These are phyloP conservation scores for Platycercus adscitus DNA, from an alignment of 2,113 vertebrate species.

Conservation along the genomic window DNA sequence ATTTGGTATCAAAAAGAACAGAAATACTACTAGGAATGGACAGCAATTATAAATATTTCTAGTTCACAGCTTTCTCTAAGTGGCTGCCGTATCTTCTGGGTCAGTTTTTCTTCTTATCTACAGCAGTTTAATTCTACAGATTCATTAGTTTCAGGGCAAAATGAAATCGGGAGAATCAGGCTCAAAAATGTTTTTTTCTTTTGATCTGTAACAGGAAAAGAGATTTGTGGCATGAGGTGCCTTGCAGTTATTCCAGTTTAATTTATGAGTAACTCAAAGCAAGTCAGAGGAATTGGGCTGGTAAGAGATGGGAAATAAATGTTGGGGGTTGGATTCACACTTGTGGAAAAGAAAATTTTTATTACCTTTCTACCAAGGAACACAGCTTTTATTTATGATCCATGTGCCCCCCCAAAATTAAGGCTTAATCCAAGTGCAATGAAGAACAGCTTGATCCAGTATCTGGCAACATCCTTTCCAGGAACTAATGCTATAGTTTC, in stretches of 20 bases:
- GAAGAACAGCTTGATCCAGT: slow-evolving; percentile 38
- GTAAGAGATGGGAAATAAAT: neutral
- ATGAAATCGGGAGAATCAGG: neutral
- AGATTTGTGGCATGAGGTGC: neutral
- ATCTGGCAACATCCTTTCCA: slow-evolving; percentile 72
- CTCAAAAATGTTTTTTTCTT: neutral
- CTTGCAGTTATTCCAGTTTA: neutral
- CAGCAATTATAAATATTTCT: neutral
- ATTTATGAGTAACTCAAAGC: neutral
- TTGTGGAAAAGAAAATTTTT: neutral
- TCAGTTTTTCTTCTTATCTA: neutral
- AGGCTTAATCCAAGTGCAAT: slow-evolving; percentile 62
- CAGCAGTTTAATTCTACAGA: neutral
- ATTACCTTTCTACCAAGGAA: neutral
- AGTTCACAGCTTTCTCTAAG: neutral
- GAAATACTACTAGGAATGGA: neutral
- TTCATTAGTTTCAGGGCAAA: neutral
- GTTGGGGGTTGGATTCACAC: fast-evolving
- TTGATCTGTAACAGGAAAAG: neutral
- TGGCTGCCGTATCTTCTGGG: neutral
- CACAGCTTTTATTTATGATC: neutral
- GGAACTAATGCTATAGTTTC: slow-evolving; percentile 55
- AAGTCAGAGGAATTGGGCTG: neutral
- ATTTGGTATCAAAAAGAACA: neutral
- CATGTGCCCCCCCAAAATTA: neutral